Evolutionary conservation across 2,797 vertebrate genomes (phyloP).

Genomic region (Sebastes glaucus): DNA sequence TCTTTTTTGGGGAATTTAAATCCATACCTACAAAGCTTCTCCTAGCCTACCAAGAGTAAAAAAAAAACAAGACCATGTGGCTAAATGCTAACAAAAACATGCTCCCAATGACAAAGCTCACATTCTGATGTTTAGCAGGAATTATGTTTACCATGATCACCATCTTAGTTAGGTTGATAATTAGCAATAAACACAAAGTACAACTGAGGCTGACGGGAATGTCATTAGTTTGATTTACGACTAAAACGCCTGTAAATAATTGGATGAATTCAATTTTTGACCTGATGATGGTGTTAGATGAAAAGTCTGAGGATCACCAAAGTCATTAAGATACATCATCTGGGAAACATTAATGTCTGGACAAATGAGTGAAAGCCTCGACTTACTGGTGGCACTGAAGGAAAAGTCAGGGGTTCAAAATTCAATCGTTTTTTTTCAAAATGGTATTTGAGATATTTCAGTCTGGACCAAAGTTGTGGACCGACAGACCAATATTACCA

Average conservation of each 20-base stretch:
- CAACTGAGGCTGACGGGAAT: not conserved
- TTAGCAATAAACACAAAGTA: too few species aligned
- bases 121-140: not conserved
- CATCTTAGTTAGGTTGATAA: too few species aligned
- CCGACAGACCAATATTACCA: not conserved
- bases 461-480: not conserved
- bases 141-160: too few species aligned
- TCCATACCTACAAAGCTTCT: too few species aligned
- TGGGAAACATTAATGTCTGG: too few species aligned
- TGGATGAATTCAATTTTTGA: too few species aligned
- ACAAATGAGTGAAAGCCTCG: not conserved
- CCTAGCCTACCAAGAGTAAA: too few species aligned
- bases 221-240: not conserved
- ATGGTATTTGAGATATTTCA: not conserved
- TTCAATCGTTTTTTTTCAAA: not conserved
- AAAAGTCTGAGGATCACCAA: not conserved
- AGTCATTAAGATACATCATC: not conserved
- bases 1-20: not conserved
- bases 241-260: too few species aligned
- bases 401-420: not conserved
- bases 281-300: too few species aligned
- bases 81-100: not conserved
- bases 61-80: too few species aligned
- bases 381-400: not conserved
- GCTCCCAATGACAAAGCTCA: not conserved